Evolutionary conservation across 2,797 vertebrate genomes (phyloP).

Genomic region (Anabas testudineus): DNA sequence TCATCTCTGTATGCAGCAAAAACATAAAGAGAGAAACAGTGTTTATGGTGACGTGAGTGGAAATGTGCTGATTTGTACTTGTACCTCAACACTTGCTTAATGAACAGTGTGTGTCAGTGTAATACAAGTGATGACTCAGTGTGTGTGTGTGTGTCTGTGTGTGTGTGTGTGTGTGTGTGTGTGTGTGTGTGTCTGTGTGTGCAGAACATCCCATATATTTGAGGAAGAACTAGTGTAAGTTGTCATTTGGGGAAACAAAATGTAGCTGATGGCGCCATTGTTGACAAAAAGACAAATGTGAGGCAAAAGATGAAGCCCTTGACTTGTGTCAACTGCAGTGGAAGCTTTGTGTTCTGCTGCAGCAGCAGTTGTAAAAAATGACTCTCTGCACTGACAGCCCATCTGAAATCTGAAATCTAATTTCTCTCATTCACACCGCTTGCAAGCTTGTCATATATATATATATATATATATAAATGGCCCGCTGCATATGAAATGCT

Average conservation of each 20-base stretch:
- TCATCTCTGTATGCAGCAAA: slow-evolving; percentile 25
- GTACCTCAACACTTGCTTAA: slow-evolving; percentile 22
- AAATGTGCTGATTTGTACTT: slow-evolving; percentile 54
- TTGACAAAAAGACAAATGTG: slow-evolving; percentile 10
- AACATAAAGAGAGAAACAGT: slow-evolving; percentile 42
- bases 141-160: too few species aligned
- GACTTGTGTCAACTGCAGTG: not conserved
- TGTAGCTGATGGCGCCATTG: not conserved
- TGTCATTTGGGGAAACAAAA: slow-evolving; percentile 7
- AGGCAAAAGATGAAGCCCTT: not conserved
- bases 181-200: not conserved
- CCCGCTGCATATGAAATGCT: too few species aligned
- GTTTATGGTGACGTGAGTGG: slow-evolving; percentile 21
- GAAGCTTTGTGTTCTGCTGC: slow-evolving; percentile 9
- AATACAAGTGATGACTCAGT: slow-evolving; percentile 16
- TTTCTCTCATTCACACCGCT: not conserved
- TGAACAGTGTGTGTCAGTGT: slow-evolving; percentile 9
- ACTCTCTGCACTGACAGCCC: not conserved
- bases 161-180: not conserved
- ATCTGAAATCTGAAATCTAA: slow-evolving; percentile 8
- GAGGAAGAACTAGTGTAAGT: not conserved
- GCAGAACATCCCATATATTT: not conserved
- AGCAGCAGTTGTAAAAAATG: slow-evolving; percentile 4
- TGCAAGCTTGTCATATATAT: not conserved
- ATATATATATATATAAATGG: not conserved